phyloP scores from a whole-genome alignment of 2,888 invertebrate species.

The Parnassius smintheus region DNA sequence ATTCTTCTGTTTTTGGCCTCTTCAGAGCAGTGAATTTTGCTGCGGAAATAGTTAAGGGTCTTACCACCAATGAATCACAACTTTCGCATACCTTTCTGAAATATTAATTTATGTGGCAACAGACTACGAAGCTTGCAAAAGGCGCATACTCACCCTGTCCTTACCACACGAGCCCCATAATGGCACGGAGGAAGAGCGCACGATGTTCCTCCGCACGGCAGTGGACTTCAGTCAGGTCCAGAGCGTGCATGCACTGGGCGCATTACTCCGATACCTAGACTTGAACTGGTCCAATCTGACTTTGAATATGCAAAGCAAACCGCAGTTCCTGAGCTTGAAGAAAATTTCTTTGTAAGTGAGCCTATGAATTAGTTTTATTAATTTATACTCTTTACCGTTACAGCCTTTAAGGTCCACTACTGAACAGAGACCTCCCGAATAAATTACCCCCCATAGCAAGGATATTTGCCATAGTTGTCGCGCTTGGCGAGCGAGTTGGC shows the following conservation, averaged over 20 bases:
- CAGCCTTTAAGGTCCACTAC: too few species aligned
- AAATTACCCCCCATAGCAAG: too few species aligned
- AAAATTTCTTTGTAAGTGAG: slow-evolving; percentile 82
- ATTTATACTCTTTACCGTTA: too few species aligned
- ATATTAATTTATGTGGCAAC: not conserved
- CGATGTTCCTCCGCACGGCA: slow-evolving; percentile 81
- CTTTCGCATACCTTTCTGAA: too few species aligned
- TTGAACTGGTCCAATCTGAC: slow-evolving; percentile 80
- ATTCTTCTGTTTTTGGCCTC: too few species aligned
- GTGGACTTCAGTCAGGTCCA: slow-evolving; percentile 83
- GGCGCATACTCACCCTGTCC: slow-evolving; percentile 75
- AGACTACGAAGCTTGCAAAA: slow-evolving; percentile 81
- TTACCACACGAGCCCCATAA: slow-evolving; percentile 78
- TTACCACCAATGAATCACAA: too few species aligned
- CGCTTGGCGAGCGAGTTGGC: too few species aligned
- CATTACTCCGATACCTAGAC: slow-evolving; percentile 86
- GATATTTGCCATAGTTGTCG: too few species aligned
- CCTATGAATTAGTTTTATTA: too few species aligned
- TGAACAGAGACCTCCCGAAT: too few species aligned
- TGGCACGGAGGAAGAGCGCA: slow-evolving; percentile 76
- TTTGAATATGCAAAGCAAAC: slow-evolving; percentile 70
- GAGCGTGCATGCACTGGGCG: slow-evolving; percentile 86
- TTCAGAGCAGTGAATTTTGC: too few species aligned
- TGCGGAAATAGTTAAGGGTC: too few species aligned
- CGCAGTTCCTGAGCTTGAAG: slow-evolving; percentile 78